Base-by-base conservation (phyloP, 2,797 vertebrate genomes). In the Taenioides sp. region DNA sequence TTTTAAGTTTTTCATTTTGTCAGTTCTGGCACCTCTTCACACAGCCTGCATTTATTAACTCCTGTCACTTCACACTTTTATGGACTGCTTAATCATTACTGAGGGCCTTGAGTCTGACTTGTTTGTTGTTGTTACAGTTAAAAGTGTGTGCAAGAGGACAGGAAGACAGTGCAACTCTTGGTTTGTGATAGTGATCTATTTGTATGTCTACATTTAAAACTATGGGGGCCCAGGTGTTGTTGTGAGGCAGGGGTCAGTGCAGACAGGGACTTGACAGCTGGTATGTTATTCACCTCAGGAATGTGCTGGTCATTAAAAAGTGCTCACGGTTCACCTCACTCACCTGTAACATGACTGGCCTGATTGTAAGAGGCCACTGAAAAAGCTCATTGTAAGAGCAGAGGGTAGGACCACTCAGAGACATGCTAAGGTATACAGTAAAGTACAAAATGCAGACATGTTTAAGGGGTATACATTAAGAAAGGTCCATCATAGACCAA, bases 201-300 rank as follows among this genome's bases (percentile, higher is more conserved):
- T 74, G 55, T 20, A 70, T 63, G 75, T 50, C 17, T 76, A 49
- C 20, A 16, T 23, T 59, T 60, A n/a, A 43, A 68, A 87, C 81
- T 75, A 80, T 65, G 76, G 75, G 69, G 73, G 66, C 81, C 57
- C 82, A 87, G 91, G 89, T 92, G 86, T 83, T 79, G 62, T 12
- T 84, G 23, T 72, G 68, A 78, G 55, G 28, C 71, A 37, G 34
- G 77, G 83, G 86, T 91, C 80, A 83, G 80, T 28, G 79, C 77
- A 71, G 78, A 83, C 77, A 16, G 43, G 75, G 84, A 80, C 81
- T 80, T 87, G 84, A 86, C 86, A 88, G 87, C 85, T 88, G 92
- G 91, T 84, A 92, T 93, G 87, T 84, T 73, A 88, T 83, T 90
- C 86, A 87, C 88, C 85, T 68, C 86, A 88, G 90, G 93, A 94